A percentile compares a stretch with the other conserved stretches of the same genome.
Evolutionary conservation across 2,113 vertebrate genomes (phyloP).

Genomic region (Grus americana): DNA sequence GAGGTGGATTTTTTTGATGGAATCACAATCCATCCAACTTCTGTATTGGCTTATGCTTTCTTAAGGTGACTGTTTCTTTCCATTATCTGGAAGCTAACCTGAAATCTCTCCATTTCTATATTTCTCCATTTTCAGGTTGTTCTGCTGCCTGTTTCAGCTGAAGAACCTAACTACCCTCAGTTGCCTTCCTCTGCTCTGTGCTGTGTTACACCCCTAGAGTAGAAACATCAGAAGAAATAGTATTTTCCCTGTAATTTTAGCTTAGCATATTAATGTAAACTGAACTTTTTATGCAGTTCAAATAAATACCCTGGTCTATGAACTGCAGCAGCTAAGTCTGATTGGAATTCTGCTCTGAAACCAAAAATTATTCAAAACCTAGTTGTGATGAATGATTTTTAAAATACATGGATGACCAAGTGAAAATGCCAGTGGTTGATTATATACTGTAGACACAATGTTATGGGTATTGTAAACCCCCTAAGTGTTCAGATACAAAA

Average conservation of each 20-base stretch:
- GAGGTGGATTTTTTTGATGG: background rate
- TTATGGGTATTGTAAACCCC: background rate
- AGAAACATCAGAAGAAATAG: background rate
- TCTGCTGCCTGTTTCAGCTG: background rate
- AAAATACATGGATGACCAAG: background rate
- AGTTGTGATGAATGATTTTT: background rate
- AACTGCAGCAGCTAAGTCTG: background rate
- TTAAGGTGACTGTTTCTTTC: background rate
- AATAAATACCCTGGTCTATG: background rate
- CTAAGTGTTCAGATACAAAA: background rate
- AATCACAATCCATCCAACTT: background rate
- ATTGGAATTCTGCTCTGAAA: background rate
- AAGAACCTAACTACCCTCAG: background rate
- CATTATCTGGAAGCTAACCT: background rate
- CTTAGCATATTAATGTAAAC: background rate
- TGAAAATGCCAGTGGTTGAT: slow-evolving; percentile 6
- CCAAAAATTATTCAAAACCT: background rate
- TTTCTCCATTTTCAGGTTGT: background rate
- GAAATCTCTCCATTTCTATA: background rate
- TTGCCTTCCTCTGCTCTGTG: background rate
- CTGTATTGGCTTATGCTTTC: background rate
- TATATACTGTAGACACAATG: background rate
- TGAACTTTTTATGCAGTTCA: background rate
- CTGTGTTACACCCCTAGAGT: background rate
- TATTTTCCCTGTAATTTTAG: background rate